phyloP scores from a whole-genome alignment of 1,140 invertebrate genomes.

The Ruditapes philippinarum region DNA sequence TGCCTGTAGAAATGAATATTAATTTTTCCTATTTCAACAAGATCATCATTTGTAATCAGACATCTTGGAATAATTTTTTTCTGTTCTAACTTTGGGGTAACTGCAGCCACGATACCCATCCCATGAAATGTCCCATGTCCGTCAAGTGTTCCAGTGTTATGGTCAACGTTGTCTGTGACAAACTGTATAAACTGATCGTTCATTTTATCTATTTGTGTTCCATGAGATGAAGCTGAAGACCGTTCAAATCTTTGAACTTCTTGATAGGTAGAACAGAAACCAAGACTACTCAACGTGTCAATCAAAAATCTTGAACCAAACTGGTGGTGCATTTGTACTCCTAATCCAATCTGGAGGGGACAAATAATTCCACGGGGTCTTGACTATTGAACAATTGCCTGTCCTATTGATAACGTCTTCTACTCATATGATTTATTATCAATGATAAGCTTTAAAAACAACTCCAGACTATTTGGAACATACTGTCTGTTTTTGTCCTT shows the following conservation, averaged over 20 bases:
- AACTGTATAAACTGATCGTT: constrained; percentile 40
- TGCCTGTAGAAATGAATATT: background rate
- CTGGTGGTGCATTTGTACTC: constrained; percentile 75
- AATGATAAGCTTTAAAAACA: background rate
- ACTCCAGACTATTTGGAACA: background rate
- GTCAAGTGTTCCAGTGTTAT: constrained; percentile 68
- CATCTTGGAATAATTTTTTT: background rate
- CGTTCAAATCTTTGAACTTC: constrained; percentile 33
- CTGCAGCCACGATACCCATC: constrained; percentile 78
- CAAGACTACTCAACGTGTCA: background rate
- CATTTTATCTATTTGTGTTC: background rate
- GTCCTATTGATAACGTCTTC: background rate
- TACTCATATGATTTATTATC: background rate
- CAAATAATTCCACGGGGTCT: constrained; percentile 69
- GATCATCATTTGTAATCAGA: background rate
- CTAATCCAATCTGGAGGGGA: constrained; percentile 75
- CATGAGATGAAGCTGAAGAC: background rate
- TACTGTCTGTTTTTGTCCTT: background rate
- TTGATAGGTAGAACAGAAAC: background rate
- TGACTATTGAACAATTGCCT: constrained; percentile 42
- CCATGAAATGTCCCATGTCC: constrained; percentile 75
- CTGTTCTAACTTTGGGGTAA: constrained; percentile 62
- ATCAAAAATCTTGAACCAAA: constrained; percentile 52
- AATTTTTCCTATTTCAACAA: background rate
- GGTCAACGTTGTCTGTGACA: constrained; percentile 71